phyloP scores from a whole-genome alignment of 2,888 invertebrate genomes.

The Diadegma fenestrale region DNA sequence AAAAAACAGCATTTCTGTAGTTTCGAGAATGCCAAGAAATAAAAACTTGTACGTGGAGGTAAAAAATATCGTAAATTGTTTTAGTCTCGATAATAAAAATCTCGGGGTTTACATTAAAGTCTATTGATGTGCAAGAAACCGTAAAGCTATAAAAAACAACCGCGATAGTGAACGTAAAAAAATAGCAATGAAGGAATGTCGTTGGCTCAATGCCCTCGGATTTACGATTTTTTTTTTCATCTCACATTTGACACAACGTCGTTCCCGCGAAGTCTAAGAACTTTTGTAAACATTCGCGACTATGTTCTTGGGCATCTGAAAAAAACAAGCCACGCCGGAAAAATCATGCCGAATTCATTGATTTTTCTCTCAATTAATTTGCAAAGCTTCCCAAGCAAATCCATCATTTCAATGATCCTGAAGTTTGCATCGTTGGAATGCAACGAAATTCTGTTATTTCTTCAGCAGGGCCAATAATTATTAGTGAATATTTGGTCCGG shows the following conservation, averaged over 20 bases:
- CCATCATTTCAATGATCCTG: background rate
- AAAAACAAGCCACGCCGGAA: background rate
- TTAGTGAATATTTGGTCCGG: too few relatives aligned
- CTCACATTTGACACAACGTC: background rate
- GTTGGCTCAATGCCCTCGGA: conserved; percentile 29
- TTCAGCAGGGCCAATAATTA: too few relatives aligned
- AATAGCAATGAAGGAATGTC: conserved; percentile 24
- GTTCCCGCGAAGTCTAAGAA: background rate
- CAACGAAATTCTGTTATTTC: too few relatives aligned
- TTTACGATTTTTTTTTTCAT: conserved; percentile 19
- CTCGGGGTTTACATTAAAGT: conserved; percentile 22
- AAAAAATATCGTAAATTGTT: conserved; percentile 21
- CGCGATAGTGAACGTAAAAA: conserved; percentile 14
- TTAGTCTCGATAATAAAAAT: conserved; percentile 12
- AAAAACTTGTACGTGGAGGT: background rate
- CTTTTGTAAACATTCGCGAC: conserved; percentile 1
- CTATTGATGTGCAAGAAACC: background rate
- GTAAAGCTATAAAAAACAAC: conserved; percentile 17
- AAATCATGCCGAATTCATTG: background rate
- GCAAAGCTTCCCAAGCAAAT: background rate
- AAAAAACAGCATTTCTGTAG: background rate
- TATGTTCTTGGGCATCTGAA: background rate
- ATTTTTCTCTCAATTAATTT: background rate
- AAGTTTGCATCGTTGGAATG: too few relatives aligned
- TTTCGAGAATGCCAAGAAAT: background rate